A percentile compares a stretch with the other conserved stretches of the same genome.
phyloP scores from a whole-genome alignment of 1,140 invertebrate species.

The Caenorhabditis elegans region WBcel235 BX284605.5:14489001-14489500 shows the following conservation, averaged over 20 bases:
- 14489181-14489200: background rate
- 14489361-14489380: too few species aligned
- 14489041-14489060: background rate
- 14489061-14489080: background rate
- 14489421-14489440: too few species aligned
- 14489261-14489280: background rate
- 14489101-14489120: slow-evolving; percentile 21
- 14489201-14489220: background rate
- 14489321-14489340: background rate
- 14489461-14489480: too few species aligned
- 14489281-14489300: background rate
- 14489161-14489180: background rate
- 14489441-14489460: too few species aligned
- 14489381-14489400: too few species aligned
- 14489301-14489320: slow-evolving; percentile 12
- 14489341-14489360: too few species aligned
- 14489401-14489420: too few species aligned
- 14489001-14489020: slow-evolving; percentile 5
- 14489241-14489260: background rate
- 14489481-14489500: too few species aligned
- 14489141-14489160: too few species aligned
- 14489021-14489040: background rate
- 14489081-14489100: slow-evolving; percentile 18
- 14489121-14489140: too few species aligned
- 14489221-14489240: slow-evolving; percentile 6